Evolutionary conservation across 23 tunicate genomes (phyloP), one percentile per base, ranked within the genome.

Genomic region (Clavelina lepadiformis): DNA sequence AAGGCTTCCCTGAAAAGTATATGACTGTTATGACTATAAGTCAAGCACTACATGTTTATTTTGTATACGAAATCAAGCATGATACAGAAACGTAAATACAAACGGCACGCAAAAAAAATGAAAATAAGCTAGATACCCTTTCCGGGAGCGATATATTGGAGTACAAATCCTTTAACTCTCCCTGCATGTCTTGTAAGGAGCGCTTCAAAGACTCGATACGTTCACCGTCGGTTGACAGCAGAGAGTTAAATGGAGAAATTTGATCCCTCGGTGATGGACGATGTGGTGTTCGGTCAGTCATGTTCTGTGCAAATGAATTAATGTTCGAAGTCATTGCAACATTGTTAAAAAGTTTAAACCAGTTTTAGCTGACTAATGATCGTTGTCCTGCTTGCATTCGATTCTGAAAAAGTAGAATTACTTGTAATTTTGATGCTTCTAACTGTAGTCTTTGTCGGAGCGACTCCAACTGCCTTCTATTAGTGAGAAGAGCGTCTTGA

Each of bases 391-490:
- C 11, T 15, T 11, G 11, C 49, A 41, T 7, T 26, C 59, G 7
- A 8, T 53, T 13, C 7, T 53, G 20, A 6, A 53, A 53, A 53
- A 27, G 5, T n/a, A n/a, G n/a, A n/a, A n/a, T 41, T 24, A 86
- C 95, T 71, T 86, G 95, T 18, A 86, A 38, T 47, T 86, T 86
- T 3, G 95, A 37, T 28, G 95, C 73, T 57, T 86, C 95, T 73
- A 86, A 29, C 51, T 86, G 95, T 56, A 86, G 67, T 21, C 85
- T 55, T 33, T 86, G 95, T 45, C 95, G 38, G 35, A 78, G 6
- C 22, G 95, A 86, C 35, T 86, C 95, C 33, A 86, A 64, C 38
- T 86, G 84, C 19, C 95, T 52, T 36, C 95, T 46, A 44, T 68
- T 56, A 31, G 83, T 53, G 21, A 76, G 57, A 61, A 86, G 66